Evolutionary conservation across 2,797 vertebrate genomes (phyloP).

Genomic region (Hippopotamyrus pictus): DNA sequence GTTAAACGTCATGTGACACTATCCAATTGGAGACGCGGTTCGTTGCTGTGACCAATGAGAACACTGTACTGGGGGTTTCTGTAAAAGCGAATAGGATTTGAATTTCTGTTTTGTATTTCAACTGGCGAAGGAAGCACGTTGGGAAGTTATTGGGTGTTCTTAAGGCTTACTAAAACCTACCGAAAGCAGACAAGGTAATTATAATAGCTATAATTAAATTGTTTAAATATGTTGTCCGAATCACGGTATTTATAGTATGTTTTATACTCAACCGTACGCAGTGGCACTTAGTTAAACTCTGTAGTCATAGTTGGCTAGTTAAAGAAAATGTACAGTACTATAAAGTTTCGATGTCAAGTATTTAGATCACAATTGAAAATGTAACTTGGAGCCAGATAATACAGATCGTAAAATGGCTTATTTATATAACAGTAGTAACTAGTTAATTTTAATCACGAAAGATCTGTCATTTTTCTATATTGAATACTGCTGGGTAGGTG

Average conservation of each 20-base stretch:
- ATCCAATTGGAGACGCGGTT: constrained; percentile 15
- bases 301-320: background rate
- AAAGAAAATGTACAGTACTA: background rate
- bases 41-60: constrained; percentile 11
- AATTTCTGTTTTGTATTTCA: constrained; percentile 22
- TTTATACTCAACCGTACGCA: background rate
- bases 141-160: background rate
- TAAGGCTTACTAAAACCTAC: background rate
- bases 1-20: background rate
- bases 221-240: background rate
- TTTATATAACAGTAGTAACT: background rate
- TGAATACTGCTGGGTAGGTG: background rate
- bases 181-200: background rate
- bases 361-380: background rate
- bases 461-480: background rate
- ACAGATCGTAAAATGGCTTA: background rate
- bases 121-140: background rate
- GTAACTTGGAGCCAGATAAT: background rate
- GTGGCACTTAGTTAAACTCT: background rate
- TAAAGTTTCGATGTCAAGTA: background rate
- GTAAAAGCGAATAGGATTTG: constrained; percentile 9
- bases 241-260: background rate
- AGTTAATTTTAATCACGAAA: background rate
- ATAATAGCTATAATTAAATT: background rate
- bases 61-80: background rate